Percentiles rank a stretch among this genome's conserved stretches.
These are phyloP conservation scores for Pseudobourletiella spinata DNA, from an alignment of 1,140 invertebrate species.

Conservation along the genomic window DNA sequence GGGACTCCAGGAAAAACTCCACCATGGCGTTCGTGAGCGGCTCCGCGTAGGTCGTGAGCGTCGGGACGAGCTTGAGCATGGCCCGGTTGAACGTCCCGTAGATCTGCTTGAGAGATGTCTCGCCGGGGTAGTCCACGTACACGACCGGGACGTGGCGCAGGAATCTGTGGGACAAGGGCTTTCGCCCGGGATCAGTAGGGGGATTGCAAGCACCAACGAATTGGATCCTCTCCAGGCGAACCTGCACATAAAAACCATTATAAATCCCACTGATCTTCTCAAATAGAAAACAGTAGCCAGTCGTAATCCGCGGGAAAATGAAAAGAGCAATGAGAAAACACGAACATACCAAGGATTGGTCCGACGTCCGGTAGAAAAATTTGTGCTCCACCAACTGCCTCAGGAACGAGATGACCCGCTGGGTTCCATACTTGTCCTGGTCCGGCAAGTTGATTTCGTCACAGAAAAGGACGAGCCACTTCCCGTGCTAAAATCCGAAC, in stretches of 20 bases:
- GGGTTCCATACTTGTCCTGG: conserved; percentile 97
- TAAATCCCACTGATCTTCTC: too few species aligned
- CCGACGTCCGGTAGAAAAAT: conserved; percentile 80
- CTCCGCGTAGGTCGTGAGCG: conserved; percentile 84
- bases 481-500: conserved; percentile 78
- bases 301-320: too few species aligned
- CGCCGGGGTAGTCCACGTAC: conserved; percentile 98
- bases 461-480: conserved; percentile 99
- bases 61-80: conserved; percentile 87
- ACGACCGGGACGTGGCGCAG: conserved; percentile 94
- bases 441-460: conserved; percentile 99
- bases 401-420: conserved; percentile 96
- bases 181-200: conserved; percentile 96
- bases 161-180: conserved; percentile 90
- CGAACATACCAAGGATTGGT: conserved; percentile 90
- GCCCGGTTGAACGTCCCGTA: conserved; percentile 97
- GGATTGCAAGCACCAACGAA: conserved; percentile 99
- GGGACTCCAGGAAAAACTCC: conserved; percentile 92
- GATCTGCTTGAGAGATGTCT: conserved; percentile 93
- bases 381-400: conserved; percentile 93
- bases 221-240: conserved; percentile 83
- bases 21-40: conserved; percentile 98
- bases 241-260: too few species aligned
- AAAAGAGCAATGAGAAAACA: too few species aligned
- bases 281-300: too few species aligned